Conservation (phyloP, 1,140 invertebrate species). For the Matsumurasca onukii region DNA sequence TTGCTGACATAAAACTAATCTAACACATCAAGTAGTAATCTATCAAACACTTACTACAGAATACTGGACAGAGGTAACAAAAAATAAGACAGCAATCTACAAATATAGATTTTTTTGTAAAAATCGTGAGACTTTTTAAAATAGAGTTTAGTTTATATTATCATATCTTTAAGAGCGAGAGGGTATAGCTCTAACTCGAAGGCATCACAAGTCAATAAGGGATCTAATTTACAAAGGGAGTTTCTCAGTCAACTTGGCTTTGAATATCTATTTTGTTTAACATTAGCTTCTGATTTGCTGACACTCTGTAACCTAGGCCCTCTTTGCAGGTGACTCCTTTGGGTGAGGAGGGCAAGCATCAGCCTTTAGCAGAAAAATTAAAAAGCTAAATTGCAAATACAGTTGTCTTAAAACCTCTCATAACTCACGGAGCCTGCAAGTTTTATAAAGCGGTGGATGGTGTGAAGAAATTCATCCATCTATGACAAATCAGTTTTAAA, state of each 20-base stretch:
- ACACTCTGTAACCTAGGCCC: no score
- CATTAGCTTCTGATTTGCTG: no score
- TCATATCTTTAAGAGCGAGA: no score
- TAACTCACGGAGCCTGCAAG: no score
- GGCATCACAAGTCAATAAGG: background rate
- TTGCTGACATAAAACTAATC: background rate
- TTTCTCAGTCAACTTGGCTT: background rate
- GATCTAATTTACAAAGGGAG: background rate
- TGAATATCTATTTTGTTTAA: background rate
- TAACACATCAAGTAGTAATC: background rate
- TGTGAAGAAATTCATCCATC: no score
- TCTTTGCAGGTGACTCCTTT: no score
- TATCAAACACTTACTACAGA: constrained; percentile 16
- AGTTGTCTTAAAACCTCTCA: no score
- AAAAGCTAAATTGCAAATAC: no score
- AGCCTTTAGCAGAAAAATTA: no score
- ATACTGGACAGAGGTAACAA: constrained; percentile 10
- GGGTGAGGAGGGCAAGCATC: no score
- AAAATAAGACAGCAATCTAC: background rate
- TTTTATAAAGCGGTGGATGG: no score
- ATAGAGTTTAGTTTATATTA: background rate
- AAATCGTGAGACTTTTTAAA: background rate
- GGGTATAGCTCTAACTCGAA: constrained; percentile 21
- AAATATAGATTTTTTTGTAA: constrained; percentile 14
- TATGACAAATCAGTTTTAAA: no score